Evolutionary conservation across 2,113 vertebrate species (phyloP), one percentile per base, ranked within the genome.

Genomic region (Pyrgilauda ruficollis): DNA sequence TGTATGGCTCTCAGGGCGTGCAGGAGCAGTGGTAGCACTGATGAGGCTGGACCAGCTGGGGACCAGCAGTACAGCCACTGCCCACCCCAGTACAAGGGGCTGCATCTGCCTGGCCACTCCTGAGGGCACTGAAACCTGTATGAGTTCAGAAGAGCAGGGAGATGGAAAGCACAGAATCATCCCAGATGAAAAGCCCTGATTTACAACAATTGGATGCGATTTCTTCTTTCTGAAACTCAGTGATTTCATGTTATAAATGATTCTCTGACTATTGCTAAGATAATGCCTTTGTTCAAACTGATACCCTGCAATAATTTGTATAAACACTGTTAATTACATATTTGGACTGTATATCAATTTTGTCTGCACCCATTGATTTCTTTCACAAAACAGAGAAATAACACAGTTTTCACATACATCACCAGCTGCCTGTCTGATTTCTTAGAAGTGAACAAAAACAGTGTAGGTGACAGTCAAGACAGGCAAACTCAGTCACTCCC

Each of bases 311-410:
- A 79, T 74, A 85, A 93, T 80, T 91, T 73, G 69, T 64, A 87
- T 77, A 91, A 93, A 79, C 53, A 69, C n/a, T 47, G 22, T 31
- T 79, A 92, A 95, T 84, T 64, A 89, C 69, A 68, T 91, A 89
- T 75, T 94, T 90, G 24, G 33, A 89, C 39, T 61, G 27, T 63
- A 9, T 41, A 64, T 64, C 74, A 87, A 82, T 91, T 91, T 91
- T 56, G 16, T 53, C 81, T 90, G 23, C 89, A 69, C 77, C 66
- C 84, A 93, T 50, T 67, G 43, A 62, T 77, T 73, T 69, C 33
- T 80, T 49, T 82, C n/a, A 67, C 21, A 69, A 93, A 82, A 66
- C 28, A 93, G 74, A 76, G 49, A 94, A 70, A 90, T 43, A 77
- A 47, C 30, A 70, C 13, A 27, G 22, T 80, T 72, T 53, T 69